Conservation (phyloP, 1,140 invertebrate species). For the Potamilus streckersoni region DNA sequence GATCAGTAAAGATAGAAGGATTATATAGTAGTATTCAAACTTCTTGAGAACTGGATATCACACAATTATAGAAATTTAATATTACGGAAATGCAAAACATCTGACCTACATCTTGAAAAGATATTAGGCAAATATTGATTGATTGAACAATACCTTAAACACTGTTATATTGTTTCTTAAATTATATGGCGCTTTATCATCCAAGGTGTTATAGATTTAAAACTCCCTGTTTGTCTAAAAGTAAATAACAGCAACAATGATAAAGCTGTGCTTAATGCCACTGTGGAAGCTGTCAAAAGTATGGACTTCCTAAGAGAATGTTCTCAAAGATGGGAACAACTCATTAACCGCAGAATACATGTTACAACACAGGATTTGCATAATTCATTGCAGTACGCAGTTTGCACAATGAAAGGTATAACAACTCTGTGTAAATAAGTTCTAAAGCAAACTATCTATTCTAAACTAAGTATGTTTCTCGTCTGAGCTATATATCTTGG, state of each 20-base stretch:
- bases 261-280: slow-evolving; percentile 25
- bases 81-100: background rate
- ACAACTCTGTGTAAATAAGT: too few relatives aligned
- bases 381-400: slow-evolving; percentile 9
- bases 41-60: too few relatives aligned
- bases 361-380: slow-evolving; percentile 6
- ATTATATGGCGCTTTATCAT: slow-evolving; percentile 38
- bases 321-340: slow-evolving; percentile 31
- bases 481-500: too few relatives aligned
- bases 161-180: background rate
- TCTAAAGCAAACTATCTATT: too few relatives aligned
- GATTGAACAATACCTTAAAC: too few relatives aligned
- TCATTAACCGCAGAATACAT: slow-evolving; percentile 32
- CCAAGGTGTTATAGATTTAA: slow-evolving; percentile 37
- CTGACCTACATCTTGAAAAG: background rate
- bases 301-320: slow-evolving; percentile 31
- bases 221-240: slow-evolving; percentile 26
- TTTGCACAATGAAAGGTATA: slow-evolving; percentile 14
- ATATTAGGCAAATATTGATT: background rate
- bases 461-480: too few relatives aligned
- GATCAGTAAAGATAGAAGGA: too few relatives aligned
- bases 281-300: slow-evolving; percentile 30
- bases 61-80: too few relatives aligned
- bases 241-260: slow-evolving; percentile 29
- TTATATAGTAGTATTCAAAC: too few relatives aligned